Base-by-base conservation (phyloP, 2,888 invertebrate genomes). In the Agonum fuliginosum region DNA sequence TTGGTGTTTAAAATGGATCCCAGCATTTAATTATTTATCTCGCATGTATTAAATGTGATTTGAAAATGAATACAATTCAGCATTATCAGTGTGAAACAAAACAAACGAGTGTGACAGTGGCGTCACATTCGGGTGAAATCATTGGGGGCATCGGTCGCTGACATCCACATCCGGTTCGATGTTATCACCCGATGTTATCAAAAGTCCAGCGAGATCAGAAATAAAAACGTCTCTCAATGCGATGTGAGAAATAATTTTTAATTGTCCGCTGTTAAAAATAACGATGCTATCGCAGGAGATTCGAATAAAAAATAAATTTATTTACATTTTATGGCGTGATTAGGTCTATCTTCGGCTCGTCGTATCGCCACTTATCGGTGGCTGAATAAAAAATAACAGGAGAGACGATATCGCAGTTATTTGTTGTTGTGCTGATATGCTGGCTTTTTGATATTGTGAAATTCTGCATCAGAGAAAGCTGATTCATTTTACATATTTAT, bases 241-340 rank as follows among this genome's bases (percentile, higher is more conserved):
- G 30, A 17, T 34, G 58, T 14, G 30, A 62, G 58, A 62, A 62
- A 62, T 62, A 62, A 62, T 62, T 62, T 67, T 67, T 67, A 67
- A 67, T 67, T 67, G 41, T 67, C 37, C 41, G 22, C 22, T 41
- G 43, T 67, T 67, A 67, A 67, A 67, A 67, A 67, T 67, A 67
- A 67, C 67, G 67, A 67, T 67, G 43, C n/a, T 67, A 67, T 67
- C 58, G 58, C 30, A 62, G 58, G 58, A 62, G 58, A 62, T 62
- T 62, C 58, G 30, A 62, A 62, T 62, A 62, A 62, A 62, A 62
- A 62, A 62, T 62, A 67, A 69, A 69, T 69, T 69, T 69, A 69
- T 69, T 37, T 46, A 69, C 69, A 43, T 69, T 69, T 69, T 69
- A 69, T 41, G 24, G 69, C 46, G 46, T 69, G 69, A 69, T 69